Evolutionary conservation across 2,797 vertebrate species (phyloP).

Genomic region (Fistularia commersonii): DNA sequence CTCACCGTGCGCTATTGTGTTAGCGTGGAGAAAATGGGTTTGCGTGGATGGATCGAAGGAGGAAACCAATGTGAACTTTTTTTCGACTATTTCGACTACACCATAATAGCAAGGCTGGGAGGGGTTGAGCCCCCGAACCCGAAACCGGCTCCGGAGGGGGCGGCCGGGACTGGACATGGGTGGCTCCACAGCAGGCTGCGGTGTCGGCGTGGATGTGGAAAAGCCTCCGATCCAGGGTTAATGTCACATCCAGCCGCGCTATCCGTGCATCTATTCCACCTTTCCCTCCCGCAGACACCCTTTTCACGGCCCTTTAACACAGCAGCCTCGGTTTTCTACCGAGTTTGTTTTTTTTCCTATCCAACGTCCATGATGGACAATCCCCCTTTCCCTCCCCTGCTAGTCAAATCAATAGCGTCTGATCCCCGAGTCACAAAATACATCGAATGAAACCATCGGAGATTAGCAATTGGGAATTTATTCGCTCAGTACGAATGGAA

Average conservation of each 20-base stretch:
- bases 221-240: background rate
- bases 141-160: slow-evolving; percentile 21
- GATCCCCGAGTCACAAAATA: background rate
- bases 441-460: no score
- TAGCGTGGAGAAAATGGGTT: slow-evolving; percentile 41
- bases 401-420: slow-evolving; percentile 44
- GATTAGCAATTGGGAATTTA: no score
- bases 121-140: slow-evolving; percentile 1
- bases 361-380: slow-evolving; percentile 47
- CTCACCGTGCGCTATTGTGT: slow-evolving; percentile 63
- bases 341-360: slow-evolving; percentile 11
- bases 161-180: slow-evolving; percentile 55
- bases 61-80: no score
- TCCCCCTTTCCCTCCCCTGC: slow-evolving; percentile 41
- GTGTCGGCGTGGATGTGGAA: slow-evolving; percentile 16
- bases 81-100: no score
- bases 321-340: slow-evolving; percentile 11
- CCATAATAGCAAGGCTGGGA: background rate
- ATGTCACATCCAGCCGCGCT: background rate
- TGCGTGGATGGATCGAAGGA: background rate
- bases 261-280: no score
- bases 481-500: no score
- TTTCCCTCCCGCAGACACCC: background rate
- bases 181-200: slow-evolving; percentile 55
- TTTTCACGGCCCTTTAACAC: background rate